Evolutionary conservation across 2,888 invertebrate species (phyloP).

Genomic region (Synergus gifuensis): DNA sequence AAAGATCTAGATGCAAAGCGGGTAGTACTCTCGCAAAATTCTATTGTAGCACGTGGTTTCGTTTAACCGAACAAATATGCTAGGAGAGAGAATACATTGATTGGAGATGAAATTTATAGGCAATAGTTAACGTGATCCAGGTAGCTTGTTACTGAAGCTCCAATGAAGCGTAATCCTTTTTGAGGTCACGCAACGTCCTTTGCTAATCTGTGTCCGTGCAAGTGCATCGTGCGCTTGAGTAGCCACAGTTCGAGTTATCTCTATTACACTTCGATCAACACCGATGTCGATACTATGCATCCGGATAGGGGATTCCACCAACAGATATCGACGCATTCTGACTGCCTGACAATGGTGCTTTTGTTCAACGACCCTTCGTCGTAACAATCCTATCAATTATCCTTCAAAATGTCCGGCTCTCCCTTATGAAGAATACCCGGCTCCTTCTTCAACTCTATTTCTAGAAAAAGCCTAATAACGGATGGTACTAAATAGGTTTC

Average conservation of each 20-base stretch:
- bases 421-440: conserved; percentile 40
- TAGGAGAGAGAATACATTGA: background rate
- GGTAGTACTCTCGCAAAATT: conserved; percentile 22
- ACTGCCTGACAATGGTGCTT: conserved; percentile 55
- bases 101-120: conserved; percentile 38
- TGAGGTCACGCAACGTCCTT: conserved; percentile 67
- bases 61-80: background rate
- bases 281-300: conserved; percentile 66
- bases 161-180: conserved; percentile 69
- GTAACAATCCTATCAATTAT: conserved; percentile 52
- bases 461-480: background rate
- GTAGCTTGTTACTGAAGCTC: conserved; percentile 56
- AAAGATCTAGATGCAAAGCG: conserved; percentile 2
- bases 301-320: conserved; percentile 55
- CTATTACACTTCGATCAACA: conserved; percentile 76
- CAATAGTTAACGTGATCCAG: conserved; percentile 32
- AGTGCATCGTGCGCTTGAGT: conserved; percentile 70
- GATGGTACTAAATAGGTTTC: too few relatives aligned
- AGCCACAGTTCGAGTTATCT: conserved; percentile 73
- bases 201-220: conserved; percentile 70
- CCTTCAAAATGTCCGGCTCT: conserved; percentile 45
- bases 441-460: background rate
- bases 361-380: conserved; percentile 51
- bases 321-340: conserved; percentile 56
- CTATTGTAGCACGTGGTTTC: conserved; percentile 27